Evolutionary conservation across 2,888 invertebrate species (phyloP), one percentile per base, ranked within the genome.

Genomic region (Nemapogon koenigi): DNA sequence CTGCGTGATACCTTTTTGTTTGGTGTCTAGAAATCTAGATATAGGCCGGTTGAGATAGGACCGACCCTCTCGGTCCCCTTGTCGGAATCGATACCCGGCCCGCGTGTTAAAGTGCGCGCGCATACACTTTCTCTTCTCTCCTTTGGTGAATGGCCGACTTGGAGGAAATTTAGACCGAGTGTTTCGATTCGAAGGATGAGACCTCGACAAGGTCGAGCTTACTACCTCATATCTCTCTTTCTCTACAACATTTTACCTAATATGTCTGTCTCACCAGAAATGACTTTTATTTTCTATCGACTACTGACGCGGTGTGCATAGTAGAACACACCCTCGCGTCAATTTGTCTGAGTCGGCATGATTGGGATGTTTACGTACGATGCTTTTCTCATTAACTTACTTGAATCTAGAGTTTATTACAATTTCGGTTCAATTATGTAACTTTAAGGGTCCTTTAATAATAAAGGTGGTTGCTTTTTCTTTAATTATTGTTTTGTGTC

Each of bases 101-200:
- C 59, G 59, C 65, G 61, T 64, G 59, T 55, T 47, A 41, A 35
- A 28, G 43, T 72, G 78, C 76, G 75, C 75, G 73, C 76, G 75
- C 72, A 70, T 40, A 48, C 49, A 48, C 57, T 60, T 60, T 57
- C 59, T 51, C 57, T 61, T 45, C 50, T 47, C 11, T n/a, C 49
- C 63, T 48, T 51, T 68, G 48, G 68, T 78, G 76, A 79, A 78
- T 79, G 78, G 72, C 62, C 61, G 48, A 50, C 51, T 51, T 57
- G 52, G 54, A 56, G 59, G 62, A 62, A 59, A 60, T 55, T 55
- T 19, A 57, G 57, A 59, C 45, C 59, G 51, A 51, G 58, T n/a
- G n/a, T n/a, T n/a, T n/a, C 45, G 38, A 32, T 46, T 45, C 43
- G 45, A 52, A 57, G 62, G 64, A 57, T 61, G 62, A 57, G 59